Evolutionary conservation across 2,113 vertebrate species (phyloP), one percentile per base, ranked within the genome.

Genomic region (Hemiscyllium ocellatum): DNA sequence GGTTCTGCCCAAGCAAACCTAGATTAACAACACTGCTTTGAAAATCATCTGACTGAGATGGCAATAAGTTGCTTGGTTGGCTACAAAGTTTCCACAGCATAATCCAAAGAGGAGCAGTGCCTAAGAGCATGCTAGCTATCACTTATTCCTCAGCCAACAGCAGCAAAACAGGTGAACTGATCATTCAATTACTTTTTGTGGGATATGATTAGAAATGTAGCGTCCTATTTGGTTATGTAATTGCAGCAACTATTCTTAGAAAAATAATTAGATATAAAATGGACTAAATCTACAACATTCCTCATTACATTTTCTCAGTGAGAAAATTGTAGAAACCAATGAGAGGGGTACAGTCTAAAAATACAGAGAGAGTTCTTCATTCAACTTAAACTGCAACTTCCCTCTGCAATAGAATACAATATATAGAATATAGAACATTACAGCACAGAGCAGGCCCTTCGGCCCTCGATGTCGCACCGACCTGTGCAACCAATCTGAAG

Each of bases 121-220:
- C n/a, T n/a, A n/a, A n/a, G n/a, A 83, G 42, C 17, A 20, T 47
- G 37, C 37, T 42, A 17, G 80, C 80, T 37, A 83, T 42, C 37
- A 83, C 19, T 83, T 42, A 42, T 83, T 29, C 78, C n/a, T 91
- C n/a, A n/a, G 66, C n/a, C 65, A 93, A 93, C 61, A 37, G 0
- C 87, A 91, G 56, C 52, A 91, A 89, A 89, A n/a, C 26, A 93
- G n/a, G 66, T 66, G 66, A 91, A 66, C 17, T 37, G 61, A 93
- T 65, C 33, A 65, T 91, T 91, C 56, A 65, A 66, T 93, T 91
- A 65, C 29, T 66, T 90, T 90, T 65, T 91, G 29, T 91, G 29
- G 15, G 19, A 15, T 91, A 29, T 91, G 5, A 91, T 65, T 93
- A n/a, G 4, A 93, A 93, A 93, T 37, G 68, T 33, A 33, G 8